phyloP scores from a whole-genome alignment of 1,140 invertebrate species.

The Drosophila leontia region DNA sequence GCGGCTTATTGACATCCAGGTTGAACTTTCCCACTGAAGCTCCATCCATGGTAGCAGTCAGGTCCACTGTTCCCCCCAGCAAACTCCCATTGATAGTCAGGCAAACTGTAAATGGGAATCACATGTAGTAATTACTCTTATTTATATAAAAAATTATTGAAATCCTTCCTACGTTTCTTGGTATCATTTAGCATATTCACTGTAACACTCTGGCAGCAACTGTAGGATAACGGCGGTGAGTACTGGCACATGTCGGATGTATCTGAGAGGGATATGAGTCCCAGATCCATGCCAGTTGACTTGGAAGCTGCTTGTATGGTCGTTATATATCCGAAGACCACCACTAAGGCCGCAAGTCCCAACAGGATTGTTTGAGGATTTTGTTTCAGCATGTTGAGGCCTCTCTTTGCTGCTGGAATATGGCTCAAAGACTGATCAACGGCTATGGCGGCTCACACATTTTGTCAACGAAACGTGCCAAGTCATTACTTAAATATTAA shows the following conservation, averaged over 20 bases:
- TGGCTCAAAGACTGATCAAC: neutral
- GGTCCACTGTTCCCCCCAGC: slow-evolving; percentile 35
- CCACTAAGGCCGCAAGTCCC: neutral
- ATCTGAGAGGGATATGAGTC: slow-evolving; percentile 35
- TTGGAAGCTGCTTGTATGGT: neutral
- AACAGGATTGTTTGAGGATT: neutral
- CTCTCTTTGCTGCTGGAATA: neutral
- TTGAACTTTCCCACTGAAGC: slow-evolving; percentile 34
- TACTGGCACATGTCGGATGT: slow-evolving; percentile 38
- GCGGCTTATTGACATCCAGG: slow-evolving; percentile 42
- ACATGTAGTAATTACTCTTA: too few species aligned
- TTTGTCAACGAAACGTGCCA: slow-evolving; percentile 20
- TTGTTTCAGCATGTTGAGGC: slow-evolving; percentile 2
- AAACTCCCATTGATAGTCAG: slow-evolving; percentile 38
- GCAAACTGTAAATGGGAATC: slow-evolving; percentile 36
- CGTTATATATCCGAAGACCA: neutral
- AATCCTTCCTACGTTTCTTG: slow-evolving; percentile 43
- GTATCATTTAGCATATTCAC: slow-evolving; percentile 36
- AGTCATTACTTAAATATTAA: slow-evolving; percentile 11
- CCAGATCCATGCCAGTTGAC: slow-evolving; percentile 1
- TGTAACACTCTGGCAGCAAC: slow-evolving; percentile 49
- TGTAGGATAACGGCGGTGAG: slow-evolving; percentile 53
- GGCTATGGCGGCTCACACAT: neutral
- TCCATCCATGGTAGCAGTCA: slow-evolving; percentile 47
- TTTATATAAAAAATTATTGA: too few species aligned